A percentile compares a stretch with the other conserved stretches of the same genome.
Evolutionary conservation across 2,113 vertebrate genomes (phyloP).

Genomic region (Dinomys branickii): DNA sequence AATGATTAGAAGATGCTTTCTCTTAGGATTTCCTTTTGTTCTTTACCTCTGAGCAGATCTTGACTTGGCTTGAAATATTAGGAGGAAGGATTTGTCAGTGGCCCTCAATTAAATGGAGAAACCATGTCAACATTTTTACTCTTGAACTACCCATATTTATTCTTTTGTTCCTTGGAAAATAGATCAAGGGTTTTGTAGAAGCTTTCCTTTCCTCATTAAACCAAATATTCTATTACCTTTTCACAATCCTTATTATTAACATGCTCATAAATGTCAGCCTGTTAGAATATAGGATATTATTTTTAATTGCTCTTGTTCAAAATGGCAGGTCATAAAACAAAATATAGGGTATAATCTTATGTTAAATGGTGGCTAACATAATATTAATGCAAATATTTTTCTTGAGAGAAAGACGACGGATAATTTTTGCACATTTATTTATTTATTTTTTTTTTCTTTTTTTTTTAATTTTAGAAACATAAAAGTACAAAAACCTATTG

Average conservation of each 20-base stretch:
- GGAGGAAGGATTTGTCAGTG: background rate
- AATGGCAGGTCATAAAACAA: background rate
- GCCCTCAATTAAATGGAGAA: slow-evolving; percentile 2
- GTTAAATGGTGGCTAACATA: background rate
- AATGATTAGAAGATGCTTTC: background rate
- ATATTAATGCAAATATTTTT: slow-evolving; percentile 33
- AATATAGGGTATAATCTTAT: background rate
- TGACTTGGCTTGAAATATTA: background rate
- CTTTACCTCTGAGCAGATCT: background rate
- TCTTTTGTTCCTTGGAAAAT: background rate
- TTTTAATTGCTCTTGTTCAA: slow-evolving; percentile 42
- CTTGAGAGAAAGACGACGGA: background rate
- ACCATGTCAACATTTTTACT: background rate
- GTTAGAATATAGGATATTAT: background rate
- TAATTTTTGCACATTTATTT: slow-evolving; percentile 13
- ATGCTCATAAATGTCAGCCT: background rate
- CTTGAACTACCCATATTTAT: background rate
- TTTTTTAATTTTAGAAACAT: no score
- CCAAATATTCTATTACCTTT: background rate
- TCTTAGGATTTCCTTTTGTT: background rate
- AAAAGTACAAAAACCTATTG: no score
- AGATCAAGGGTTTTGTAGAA: background rate
- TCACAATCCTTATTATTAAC: slow-evolving; percentile 22
- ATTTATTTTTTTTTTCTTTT: no score
- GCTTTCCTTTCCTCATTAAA: slow-evolving; percentile 45